phyloP scores from a whole-genome alignment of 1,140 invertebrate genomes.

The Pseudachorutes palmiensis region DNA sequence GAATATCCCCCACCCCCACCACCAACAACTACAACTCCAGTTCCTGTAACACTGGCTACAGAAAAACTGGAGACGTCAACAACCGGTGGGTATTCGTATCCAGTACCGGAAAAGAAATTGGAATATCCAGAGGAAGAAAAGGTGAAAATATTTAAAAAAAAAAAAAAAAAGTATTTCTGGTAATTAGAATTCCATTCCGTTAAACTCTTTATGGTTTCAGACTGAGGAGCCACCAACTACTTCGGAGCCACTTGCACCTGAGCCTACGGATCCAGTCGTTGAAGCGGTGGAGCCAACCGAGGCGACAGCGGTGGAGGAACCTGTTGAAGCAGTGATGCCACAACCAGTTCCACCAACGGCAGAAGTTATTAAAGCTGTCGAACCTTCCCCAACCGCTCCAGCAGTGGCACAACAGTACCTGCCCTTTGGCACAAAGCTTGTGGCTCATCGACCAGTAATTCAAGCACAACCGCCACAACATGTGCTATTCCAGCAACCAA shows the following conservation, averaged over 20 bases:
- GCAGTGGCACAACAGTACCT: not conserved
- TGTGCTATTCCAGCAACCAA: not conserved
- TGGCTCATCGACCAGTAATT: too few relatives aligned
- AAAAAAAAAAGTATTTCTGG: not conserved
- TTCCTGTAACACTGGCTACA: too few relatives aligned
- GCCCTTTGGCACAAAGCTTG: too few relatives aligned
- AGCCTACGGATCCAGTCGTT: not conserved
- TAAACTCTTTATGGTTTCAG: too few relatives aligned
- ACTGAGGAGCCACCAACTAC: too few relatives aligned
- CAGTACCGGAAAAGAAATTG: not conserved
- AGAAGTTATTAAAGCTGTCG: not conserved
- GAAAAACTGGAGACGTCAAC: not conserved
- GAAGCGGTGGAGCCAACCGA: not conserved
- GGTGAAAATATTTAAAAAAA: not conserved
- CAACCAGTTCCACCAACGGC: not conserved
- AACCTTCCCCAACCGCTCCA: constrained; percentile 15
- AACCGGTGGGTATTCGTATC: constrained; percentile 10
- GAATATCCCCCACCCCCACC: constrained; percentile 15
- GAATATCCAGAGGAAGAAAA: constrained; percentile 7
- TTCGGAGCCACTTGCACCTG: not conserved
- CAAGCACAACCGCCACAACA: not conserved
- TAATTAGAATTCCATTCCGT: too few relatives aligned
- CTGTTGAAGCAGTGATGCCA: constrained; percentile 12
- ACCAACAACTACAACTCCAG: not conserved
- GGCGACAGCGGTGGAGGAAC: not conserved